Conservation (phyloP, 1,140 invertebrate species). For the Periplaneta americana region DNA sequence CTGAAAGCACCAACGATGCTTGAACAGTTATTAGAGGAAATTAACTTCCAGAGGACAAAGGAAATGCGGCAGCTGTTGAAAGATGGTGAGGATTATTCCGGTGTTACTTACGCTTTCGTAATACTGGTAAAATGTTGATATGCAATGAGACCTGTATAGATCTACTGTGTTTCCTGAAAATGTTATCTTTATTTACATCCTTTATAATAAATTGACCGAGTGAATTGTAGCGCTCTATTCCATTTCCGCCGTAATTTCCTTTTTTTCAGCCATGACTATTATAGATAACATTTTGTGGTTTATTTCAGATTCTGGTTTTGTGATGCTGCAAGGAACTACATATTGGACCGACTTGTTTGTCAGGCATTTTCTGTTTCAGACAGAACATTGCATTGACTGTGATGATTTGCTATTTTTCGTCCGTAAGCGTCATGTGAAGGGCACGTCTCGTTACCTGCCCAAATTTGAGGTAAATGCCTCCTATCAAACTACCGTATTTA, state of each 20-base stretch:
- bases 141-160: background rate
- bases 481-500: no score
- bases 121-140: background rate
- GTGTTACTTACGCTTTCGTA: background rate
- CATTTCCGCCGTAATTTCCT: background rate
- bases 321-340: conserved; percentile 83
- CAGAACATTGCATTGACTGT: conserved; percentile 76
- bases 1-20: conserved; percentile 65
- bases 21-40: conserved; percentile 81
- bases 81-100: conserved; percentile 57
- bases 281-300: background rate
- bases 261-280: background rate
- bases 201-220: background rate
- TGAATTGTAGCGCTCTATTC: background rate
- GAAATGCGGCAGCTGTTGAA: conserved; percentile 82
- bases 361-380: conserved; percentile 87
- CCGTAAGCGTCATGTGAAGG: conserved; percentile 83
- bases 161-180: background rate
- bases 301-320: conserved; percentile 76
- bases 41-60: conserved; percentile 84
- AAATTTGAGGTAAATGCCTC: conserved; percentile 75
- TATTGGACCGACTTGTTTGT: conserved; percentile 97
- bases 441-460: conserved; percentile 74
- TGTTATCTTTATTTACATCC: background rate
- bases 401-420: conserved; percentile 97